A percentile compares a stretch with the other conserved stretches of the same genome.
Evolutionary conservation across 2,888 invertebrate species (phyloP).

Genomic region (Pristionchus arcanus): DNA sequence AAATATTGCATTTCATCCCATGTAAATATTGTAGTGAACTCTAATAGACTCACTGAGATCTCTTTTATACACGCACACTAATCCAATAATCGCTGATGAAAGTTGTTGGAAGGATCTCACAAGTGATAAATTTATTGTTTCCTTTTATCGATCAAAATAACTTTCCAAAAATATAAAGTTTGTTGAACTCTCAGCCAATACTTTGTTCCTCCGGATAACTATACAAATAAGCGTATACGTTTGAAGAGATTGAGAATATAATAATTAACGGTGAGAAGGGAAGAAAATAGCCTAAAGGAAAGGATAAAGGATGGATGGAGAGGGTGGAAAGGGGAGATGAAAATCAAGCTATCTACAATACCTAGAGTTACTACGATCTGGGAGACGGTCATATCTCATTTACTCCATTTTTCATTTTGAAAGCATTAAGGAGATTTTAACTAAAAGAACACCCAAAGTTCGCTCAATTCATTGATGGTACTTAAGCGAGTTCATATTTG

Average conservation of each 20-base stretch:
- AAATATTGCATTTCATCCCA: neutral
- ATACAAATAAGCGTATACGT: neutral
- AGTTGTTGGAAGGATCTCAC: too few species aligned
- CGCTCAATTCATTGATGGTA: too few species aligned
- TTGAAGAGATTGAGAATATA: neutral
- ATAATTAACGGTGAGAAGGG: neutral
- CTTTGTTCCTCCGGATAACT: neutral
- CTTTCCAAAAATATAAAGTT: too few species aligned
- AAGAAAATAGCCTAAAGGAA: constrained; percentile 37
- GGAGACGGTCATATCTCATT: neutral
- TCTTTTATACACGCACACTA: neutral
- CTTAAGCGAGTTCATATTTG: too few species aligned
- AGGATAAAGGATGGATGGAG: neutral
- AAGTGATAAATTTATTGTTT: too few species aligned
- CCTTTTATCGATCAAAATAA: too few species aligned
- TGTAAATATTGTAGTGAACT: neutral
- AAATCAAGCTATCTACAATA: too few species aligned
- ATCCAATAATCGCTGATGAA: neutral
- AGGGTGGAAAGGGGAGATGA: neutral
- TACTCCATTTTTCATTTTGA: neutral
- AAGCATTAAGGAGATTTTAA: too few species aligned
- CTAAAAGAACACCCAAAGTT: too few species aligned
- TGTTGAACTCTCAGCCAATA: neutral
- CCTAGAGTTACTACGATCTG: constrained; percentile 2
- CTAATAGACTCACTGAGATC: neutral